Base-by-base conservation (phyloP, 2,113 vertebrate genomes). In the Struthidea cinerea region DNA sequence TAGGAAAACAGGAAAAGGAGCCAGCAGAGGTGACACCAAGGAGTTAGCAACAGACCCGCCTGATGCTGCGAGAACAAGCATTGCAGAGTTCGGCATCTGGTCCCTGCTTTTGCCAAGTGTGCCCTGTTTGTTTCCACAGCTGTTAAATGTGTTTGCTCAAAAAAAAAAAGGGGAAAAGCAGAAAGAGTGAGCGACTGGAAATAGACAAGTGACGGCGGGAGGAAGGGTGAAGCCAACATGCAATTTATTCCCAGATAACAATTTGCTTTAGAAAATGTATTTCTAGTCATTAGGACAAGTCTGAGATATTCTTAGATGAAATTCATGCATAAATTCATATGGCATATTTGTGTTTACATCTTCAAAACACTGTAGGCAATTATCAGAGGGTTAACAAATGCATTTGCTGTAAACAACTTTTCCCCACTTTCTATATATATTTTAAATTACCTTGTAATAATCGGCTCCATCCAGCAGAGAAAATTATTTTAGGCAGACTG, bases 71-170 rank as follows among this genome's bases (percentile, higher is more conserved):
- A 96, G 91, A 96, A 96, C 82, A 95, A 91, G 93, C 82, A 85
- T 80, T 90, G 96, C 93, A 95, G 77, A 87, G 65, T 95, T 96
- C 86, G 97, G 97, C 97, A 98, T 97, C 97, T 98, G 98, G 90
- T 96, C 94, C 64, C 41, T 88, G 39, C 92, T 97, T 98, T 96
- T 98, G 97, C 98, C 98, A 98, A 98, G 95, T 97, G 84, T 94
- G 95, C 76, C 97, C 95, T 94, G 93, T 97, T 98, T 98, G 93
- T 97, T 98, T 98, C 96, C 97, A 97, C 98, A 98, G 97, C 97
- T 98, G 97, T 96, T 98, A 92, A 90, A 96, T 96, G 70, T 95
- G 77, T 97, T 97, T 97, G 74, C 85, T 97, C 35, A 28, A 28
- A 61, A 63, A 28, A 61, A 63, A 55, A 33, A 22, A 64, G 60